Evolutionary conservation across 2,797 vertebrate species (phyloP), one percentile per base, ranked within the genome.

Genomic region (Perodicticus potto): DNA sequence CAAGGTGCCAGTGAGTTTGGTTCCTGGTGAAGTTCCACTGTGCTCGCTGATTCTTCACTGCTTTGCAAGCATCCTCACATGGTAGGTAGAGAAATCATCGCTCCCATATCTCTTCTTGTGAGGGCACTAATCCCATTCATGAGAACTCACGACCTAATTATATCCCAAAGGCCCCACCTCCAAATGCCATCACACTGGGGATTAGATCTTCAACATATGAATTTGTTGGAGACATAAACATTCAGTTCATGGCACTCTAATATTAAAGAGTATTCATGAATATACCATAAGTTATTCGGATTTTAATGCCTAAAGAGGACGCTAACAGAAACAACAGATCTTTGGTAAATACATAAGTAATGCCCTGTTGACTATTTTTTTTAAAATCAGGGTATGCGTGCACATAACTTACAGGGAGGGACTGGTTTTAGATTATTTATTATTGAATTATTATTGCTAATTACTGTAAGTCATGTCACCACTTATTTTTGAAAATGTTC

Each of bases 351-450:
- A 59, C 1, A 87, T 45, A 94, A 86, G 73, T 69, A 59, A 85
- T 49, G 13, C 8, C 17, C 34, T 29, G 32, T 88, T 20, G 49
- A 53, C 37, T 78, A 14, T 45, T 55, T 59, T n/a, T 61, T 14
- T 20, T 45, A 82, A 65, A 76, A 53, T 25, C 45, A 89, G 27
- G 65, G 29, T 57, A 61, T 32, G 37, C 27, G 70, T 32, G 37
- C 27, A 76, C 22, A 77, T 93, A 55, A 17, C 25, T 93, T 91
- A 80, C 3, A 78, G 9, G 4, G 59, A 81, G 22, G 34, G 25
- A 93, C 87, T 91, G 8, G 19, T 78, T 94, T 78, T 45, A 61
- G 40, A 83, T 83, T 49, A 72, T 83, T 83, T 86, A 74, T 78
- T 88, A 49, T 23, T 78, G 53, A 92, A 45, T 69, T 83, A 40